phyloP scores from a whole-genome alignment of 2,113 vertebrate genomes.

The Solea solea region DNA sequence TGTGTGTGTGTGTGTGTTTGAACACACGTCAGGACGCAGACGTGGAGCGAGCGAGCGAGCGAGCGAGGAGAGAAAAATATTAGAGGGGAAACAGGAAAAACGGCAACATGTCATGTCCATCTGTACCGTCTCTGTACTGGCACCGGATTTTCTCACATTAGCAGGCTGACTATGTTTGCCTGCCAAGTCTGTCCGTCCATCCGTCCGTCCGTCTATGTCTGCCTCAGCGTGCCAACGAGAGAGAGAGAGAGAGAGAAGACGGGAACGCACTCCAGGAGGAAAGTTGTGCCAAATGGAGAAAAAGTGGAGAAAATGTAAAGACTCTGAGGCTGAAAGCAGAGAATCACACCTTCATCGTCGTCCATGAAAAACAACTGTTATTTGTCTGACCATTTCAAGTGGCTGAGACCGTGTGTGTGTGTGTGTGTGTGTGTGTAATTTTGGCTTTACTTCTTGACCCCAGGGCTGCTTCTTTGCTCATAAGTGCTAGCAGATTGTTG shows the following conservation, averaged over 20 bases:
- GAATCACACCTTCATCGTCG: constrained; percentile 40
- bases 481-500: constrained; percentile 75
- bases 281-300: constrained; percentile 61
- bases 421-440: constrained; percentile 7
- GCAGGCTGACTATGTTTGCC: constrained; percentile 68
- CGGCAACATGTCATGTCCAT: constrained; percentile 77
- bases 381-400: constrained; percentile 70
- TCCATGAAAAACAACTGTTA: constrained; percentile 50
- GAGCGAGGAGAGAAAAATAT: constrained; percentile 72
- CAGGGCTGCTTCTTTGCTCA: constrained; percentile 44
- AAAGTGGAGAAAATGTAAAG: constrained; percentile 42
- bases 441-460: constrained; percentile 65
- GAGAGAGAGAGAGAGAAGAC: constrained; percentile 56
- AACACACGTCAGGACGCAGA: constrained; percentile 68
- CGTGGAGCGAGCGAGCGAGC: constrained; percentile 68
- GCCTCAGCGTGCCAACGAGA: constrained; percentile 65
- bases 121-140: constrained; percentile 75
- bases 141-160: constrained; percentile 71
- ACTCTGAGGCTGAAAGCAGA: constrained; percentile 4
- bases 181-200: constrained; percentile 74
- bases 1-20: constrained; percentile 58
- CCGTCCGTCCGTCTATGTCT: constrained; percentile 63
- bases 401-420: constrained; percentile 63
- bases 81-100: constrained; percentile 70
- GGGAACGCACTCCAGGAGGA: constrained; percentile 56